Evolutionary conservation across 2,797 vertebrate genomes (phyloP).

Genomic region (Alauda arvensis): DNA sequence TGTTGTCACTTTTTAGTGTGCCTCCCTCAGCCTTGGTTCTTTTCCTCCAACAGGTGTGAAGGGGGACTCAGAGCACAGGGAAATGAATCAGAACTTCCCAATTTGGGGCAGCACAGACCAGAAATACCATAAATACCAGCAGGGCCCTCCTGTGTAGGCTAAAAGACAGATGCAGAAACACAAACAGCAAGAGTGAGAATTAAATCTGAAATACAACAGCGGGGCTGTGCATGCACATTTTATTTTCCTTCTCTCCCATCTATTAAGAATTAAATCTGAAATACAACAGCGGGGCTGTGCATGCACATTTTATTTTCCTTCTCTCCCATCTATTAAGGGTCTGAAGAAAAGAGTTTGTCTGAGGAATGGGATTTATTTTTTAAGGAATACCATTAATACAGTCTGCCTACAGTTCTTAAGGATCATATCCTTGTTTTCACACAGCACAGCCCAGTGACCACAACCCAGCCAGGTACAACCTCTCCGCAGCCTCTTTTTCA

Average conservation of each 20-base stretch:
- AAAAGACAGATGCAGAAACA: background rate
- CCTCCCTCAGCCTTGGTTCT: background rate
- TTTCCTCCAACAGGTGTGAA: conserved; percentile 15
- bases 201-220: background rate
- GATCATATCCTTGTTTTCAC: background rate
- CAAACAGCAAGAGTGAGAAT: background rate
- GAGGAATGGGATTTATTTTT: background rate
- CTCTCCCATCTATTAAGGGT: background rate
- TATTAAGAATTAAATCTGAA: background rate
- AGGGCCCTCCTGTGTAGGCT: background rate
- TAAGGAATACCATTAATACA: background rate
- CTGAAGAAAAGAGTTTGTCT: background rate
- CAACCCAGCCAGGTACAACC: background rate
- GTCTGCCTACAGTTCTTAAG: background rate
- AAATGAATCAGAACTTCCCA: conserved; percentile 48
- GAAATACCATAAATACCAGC: background rate
- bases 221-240: rapidly evolving
- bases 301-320: rapidly evolving
- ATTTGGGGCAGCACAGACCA: background rate
- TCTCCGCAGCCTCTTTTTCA: background rate
- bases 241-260: background rate
- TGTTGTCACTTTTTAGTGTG: background rate
- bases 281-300: background rate
- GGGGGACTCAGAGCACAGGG: background rate
- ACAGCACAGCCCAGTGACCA: background rate